Percentiles rank a stretch among this genome's conserved stretches.
These are phyloP conservation scores for Sminthurides aquaticus DNA, from an alignment of 2,888 invertebrate genomes.

Conservation along the genomic window DNA sequence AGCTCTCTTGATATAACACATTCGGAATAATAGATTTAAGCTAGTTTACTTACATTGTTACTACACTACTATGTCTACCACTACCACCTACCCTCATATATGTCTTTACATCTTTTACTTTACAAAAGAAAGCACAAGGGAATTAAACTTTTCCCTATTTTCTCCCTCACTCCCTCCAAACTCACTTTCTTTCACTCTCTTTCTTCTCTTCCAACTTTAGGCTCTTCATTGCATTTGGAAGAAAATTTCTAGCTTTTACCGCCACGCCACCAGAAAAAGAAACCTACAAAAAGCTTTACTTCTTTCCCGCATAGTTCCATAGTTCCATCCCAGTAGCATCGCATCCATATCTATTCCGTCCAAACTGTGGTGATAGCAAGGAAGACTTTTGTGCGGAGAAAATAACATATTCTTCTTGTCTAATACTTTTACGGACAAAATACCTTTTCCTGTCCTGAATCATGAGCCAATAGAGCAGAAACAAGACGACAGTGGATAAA, in stretches of 20 bases:
- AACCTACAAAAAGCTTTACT: background rate
- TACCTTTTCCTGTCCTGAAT: too few relatives aligned
- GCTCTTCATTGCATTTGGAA: background rate
- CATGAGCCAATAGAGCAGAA: background rate
- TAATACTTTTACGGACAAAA: too few relatives aligned
- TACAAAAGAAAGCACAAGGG: constrained; percentile 6
- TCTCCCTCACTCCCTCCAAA: background rate
- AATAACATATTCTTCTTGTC: too few relatives aligned
- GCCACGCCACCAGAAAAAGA: background rate
- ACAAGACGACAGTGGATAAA: background rate
- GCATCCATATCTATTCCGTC: too few relatives aligned
- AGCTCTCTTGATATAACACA: background rate
- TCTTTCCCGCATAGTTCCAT: background rate
- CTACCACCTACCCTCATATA: background rate
- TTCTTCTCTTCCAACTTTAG: background rate
- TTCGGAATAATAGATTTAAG: background rate
- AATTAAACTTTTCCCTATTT: constrained; percentile 9
- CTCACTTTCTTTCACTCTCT: background rate
- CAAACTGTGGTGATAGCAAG: too few relatives aligned
- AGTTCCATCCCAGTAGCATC: too few relatives aligned
- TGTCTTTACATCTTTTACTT: constrained; percentile 1
- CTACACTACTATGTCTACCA: background rate
- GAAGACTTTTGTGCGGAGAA: too few relatives aligned
- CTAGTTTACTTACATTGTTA: background rate
- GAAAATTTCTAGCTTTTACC: background rate